phyloP scores from a whole-genome alignment of 2,113 vertebrate genomes.

The Aegithalos caudatus region DNA sequence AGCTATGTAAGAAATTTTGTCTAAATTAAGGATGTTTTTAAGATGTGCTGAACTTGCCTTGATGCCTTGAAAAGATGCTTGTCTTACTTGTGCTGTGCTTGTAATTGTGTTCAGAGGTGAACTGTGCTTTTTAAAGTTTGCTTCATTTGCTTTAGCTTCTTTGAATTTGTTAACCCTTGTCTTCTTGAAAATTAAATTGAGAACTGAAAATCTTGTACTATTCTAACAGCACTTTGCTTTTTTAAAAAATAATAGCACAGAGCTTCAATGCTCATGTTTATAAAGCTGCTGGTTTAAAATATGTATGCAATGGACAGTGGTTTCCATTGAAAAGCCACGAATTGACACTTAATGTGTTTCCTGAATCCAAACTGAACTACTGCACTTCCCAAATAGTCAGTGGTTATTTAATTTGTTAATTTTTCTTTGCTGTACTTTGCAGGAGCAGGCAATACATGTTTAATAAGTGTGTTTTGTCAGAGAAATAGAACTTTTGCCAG shows the following conservation, averaged over 20 bases:
- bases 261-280: background rate
- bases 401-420: background rate
- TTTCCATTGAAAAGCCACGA: background rate
- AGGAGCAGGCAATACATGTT: background rate
- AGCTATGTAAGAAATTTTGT: background rate
- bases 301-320: background rate
- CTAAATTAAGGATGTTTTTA: background rate
- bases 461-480: background rate
- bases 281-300: background rate
- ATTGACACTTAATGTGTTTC: background rate
- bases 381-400: background rate
- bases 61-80: background rate
- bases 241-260: background rate
- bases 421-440: background rate
- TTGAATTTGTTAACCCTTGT: background rate
- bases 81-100: background rate
- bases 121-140: background rate
- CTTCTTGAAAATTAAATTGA: background rate
- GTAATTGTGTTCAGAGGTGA: background rate
- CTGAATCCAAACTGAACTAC: background rate
- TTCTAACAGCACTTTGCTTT: background rate
- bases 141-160: background rate
- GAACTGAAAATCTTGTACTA: background rate
- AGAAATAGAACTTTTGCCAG: background rate
- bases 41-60: background rate